phyloP scores from a whole-genome alignment of 2,113 vertebrate genomes.

The Ctenomys sociabilis region DNA sequence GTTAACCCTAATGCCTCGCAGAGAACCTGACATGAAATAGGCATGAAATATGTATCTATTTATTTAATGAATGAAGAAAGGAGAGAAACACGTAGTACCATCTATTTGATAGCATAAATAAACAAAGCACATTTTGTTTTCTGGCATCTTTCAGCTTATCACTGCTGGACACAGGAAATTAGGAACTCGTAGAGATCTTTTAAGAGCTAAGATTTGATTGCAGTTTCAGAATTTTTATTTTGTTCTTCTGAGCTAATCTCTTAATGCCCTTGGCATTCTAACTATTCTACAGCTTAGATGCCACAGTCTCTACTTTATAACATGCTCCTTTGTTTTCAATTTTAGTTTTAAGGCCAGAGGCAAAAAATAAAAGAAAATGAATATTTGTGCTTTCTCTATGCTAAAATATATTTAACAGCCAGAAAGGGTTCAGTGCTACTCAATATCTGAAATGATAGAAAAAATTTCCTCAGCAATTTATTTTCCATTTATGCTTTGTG shows the following conservation, averaged over 20 bases:
- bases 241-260: neutral
- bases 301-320: neutral
- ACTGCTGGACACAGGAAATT: neutral
- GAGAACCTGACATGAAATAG: neutral
- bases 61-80: neutral
- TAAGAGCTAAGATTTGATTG: neutral
- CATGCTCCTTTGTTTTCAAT: neutral
- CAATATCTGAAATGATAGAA: neutral
- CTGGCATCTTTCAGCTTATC: neutral
- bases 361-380: neutral
- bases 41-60: neutral
- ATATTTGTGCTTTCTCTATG: neutral
- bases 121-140: constrained; percentile 12
- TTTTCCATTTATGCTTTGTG: neutral
- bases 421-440: neutral
- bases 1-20: neutral
- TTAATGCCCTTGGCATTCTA: neutral
- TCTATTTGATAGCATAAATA: constrained; percentile 11
- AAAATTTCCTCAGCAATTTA: neutral
- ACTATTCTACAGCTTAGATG: neutral
- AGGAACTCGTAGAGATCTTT: neutral
- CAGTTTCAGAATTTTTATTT: neutral
- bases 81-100: neutral
- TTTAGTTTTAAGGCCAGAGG: neutral
- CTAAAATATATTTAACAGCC: neutral